A percentile compares a stretch with the other conserved stretches of the same genome.
Conservation (phyloP, 2,113 vertebrate genomes). For the Vidua chalybeata region DNA sequence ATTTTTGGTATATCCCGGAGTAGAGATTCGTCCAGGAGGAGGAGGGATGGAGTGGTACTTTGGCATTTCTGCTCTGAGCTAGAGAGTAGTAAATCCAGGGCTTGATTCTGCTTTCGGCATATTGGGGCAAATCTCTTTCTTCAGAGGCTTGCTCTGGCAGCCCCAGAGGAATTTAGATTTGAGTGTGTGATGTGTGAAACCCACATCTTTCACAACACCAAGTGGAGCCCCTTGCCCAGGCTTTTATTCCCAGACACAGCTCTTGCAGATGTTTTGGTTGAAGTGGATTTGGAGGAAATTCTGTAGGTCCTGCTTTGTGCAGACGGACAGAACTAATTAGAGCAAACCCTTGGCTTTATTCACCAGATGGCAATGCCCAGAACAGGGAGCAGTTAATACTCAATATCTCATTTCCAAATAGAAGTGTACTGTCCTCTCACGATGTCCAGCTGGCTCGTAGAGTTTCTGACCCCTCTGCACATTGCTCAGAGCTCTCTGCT, state of each 20-base stretch:
- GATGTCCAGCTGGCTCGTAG: not conserved
- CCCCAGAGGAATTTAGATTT: not conserved
- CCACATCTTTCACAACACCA: not conserved
- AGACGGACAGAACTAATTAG: not conserved
- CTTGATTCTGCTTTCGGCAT: not conserved
- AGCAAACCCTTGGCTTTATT: not conserved
- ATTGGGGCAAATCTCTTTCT: not conserved
- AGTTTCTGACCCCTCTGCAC: not conserved
- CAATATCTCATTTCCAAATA: not conserved
- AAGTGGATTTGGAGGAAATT: not conserved
- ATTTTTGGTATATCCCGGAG: not conserved
- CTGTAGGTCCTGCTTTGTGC: not conserved
- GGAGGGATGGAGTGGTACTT: not conserved
- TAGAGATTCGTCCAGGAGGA: not conserved
- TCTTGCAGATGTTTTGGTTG: not conserved
- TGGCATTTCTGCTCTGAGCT: not conserved
- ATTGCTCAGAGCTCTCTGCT: not conserved
- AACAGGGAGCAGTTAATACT: not conserved
- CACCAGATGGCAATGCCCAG: not conserved
- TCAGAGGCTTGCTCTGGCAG: not conserved
- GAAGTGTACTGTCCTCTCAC: not conserved
- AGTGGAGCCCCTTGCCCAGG: not conserved
- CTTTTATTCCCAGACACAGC: not conserved
- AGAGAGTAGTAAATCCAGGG: not conserved
- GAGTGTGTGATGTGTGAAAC: not conserved